Percentiles rank a stretch among this genome's conserved stretches.
Evolutionary conservation across 2,888 invertebrate species (phyloP).

Genomic region (Exocentrus adspersus): DNA sequence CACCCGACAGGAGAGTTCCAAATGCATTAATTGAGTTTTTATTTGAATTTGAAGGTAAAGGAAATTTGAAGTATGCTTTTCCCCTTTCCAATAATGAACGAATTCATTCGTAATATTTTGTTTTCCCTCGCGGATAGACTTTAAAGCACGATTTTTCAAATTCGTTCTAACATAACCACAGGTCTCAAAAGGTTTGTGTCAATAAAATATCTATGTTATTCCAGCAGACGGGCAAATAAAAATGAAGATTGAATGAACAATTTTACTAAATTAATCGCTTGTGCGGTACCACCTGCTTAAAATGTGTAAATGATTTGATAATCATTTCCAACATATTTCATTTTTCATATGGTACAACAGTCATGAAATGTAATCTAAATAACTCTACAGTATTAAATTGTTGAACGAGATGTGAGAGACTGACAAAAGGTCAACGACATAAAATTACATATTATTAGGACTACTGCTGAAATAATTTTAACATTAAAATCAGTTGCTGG

Average conservation of each 20-base stretch:
- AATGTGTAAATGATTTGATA: no score
- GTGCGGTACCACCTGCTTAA: no score
- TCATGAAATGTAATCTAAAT: no score
- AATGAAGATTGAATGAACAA: neutral
- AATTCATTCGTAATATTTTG: slow-evolving; percentile 19
- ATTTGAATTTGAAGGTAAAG: slow-evolving; percentile 9
- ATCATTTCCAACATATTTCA: no score
- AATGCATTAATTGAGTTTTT: slow-evolving; percentile 18
- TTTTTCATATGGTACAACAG: no score
- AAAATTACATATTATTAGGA: no score
- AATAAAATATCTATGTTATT: slow-evolving; percentile 14
- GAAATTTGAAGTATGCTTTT: slow-evolving; percentile 6
- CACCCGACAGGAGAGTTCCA: neutral
- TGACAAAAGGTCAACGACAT: no score
- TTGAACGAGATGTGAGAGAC: no score
- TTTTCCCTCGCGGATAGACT: slow-evolving; percentile 16
- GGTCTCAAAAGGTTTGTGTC: slow-evolving; percentile 17
- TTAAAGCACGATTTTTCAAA: slow-evolving; percentile 15
- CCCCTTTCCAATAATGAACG: slow-evolving; percentile 18
- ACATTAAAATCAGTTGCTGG: no score
- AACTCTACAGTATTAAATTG: no score
- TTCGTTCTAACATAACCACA: slow-evolving; percentile 18
- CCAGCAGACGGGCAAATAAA: neutral
- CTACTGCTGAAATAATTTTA: no score
- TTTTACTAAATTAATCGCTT: neutral